phyloP scores from a whole-genome alignment of 2,888 invertebrate genomes.

The Acanthococcus lagerstroemiae region DNA sequence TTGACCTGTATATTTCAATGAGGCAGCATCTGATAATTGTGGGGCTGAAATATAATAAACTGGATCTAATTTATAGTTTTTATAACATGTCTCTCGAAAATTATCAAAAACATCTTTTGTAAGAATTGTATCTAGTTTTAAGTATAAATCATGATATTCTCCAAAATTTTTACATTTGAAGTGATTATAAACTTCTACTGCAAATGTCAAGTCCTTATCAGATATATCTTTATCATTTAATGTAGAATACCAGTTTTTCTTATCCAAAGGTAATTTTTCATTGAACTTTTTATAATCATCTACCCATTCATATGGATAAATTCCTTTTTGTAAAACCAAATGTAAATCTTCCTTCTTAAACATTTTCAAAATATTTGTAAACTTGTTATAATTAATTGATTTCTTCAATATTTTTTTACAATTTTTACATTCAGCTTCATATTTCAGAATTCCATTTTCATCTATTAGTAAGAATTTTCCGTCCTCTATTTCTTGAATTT shows the following conservation, averaged over 20 bases:
- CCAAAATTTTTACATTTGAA: not conserved
- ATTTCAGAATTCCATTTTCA: constrained; percentile 10
- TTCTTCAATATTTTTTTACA: not conserved
- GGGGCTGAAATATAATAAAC: constrained; percentile 3
- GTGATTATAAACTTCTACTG: constrained; percentile 5
- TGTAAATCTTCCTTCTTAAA: not conserved
- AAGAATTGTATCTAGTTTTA: constrained; percentile 8
- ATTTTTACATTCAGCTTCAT: constrained; percentile 1
- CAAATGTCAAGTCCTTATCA: constrained; percentile 13
- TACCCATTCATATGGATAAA: not conserved
- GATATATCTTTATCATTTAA: constrained; percentile 4
- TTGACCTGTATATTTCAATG: constrained; percentile 3
- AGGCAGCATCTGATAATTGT: constrained; percentile 1
- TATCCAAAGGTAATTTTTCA: not conserved
- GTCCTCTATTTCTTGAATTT: constrained; percentile 4
- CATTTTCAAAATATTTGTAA: not conserved
- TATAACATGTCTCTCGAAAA: constrained; percentile 6
- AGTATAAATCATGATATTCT: constrained; percentile 10
- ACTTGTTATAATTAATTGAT: not conserved
- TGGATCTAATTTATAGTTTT: constrained; percentile 4
- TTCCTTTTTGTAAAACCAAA: not conserved
- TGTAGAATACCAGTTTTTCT: not conserved
- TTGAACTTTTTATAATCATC: not conserved
- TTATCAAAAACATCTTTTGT: constrained; percentile 11
- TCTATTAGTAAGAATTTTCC: constrained; percentile 11